Evolutionary conservation across 2,797 vertebrate genomes (phyloP).

Genomic region (Halcyon leucocephala): DNA sequence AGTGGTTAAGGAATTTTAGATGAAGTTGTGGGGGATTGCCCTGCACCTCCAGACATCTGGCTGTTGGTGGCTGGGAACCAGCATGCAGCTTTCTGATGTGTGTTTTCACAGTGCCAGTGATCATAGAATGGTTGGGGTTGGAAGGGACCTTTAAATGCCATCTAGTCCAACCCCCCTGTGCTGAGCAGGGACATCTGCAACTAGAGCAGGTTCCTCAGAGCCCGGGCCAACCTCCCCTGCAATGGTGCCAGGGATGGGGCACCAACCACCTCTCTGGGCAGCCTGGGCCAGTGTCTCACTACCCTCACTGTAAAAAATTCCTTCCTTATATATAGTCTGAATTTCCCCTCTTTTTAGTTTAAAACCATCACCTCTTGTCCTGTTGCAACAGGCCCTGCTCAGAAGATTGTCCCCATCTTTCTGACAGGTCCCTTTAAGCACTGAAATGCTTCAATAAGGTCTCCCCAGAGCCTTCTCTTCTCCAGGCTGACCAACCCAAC

Average conservation of each 20-base stretch:
- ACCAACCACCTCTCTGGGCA: neutral
- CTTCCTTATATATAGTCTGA: neutral
- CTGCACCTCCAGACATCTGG: neutral
- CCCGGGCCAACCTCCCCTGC: too few relatives aligned
- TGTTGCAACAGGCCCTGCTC: neutral
- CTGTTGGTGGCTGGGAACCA: neutral
- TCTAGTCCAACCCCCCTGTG: neutral
- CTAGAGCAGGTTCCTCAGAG: neutral
- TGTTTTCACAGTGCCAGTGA: neutral
- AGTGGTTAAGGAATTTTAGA: constrained; percentile 1
- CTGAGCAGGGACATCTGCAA: neutral
- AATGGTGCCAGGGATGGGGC: neutral
- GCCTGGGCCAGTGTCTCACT: neutral
- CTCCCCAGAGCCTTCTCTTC: accelerated
- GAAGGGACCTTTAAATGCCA: neutral
- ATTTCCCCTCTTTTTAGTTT: accelerated
- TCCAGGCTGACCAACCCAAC: neutral
- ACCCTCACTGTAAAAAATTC: neutral
- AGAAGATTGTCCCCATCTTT: neutral
- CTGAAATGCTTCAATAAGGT: neutral
- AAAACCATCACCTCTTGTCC: neutral
- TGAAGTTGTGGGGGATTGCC: neutral
- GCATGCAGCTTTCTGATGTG: accelerated
- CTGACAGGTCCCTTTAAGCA: neutral
- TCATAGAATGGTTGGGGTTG: neutral